Conservation (phyloP, 37 sponge, comb jelly and placozoan genomes). For the Ianthella basta region DNA sequence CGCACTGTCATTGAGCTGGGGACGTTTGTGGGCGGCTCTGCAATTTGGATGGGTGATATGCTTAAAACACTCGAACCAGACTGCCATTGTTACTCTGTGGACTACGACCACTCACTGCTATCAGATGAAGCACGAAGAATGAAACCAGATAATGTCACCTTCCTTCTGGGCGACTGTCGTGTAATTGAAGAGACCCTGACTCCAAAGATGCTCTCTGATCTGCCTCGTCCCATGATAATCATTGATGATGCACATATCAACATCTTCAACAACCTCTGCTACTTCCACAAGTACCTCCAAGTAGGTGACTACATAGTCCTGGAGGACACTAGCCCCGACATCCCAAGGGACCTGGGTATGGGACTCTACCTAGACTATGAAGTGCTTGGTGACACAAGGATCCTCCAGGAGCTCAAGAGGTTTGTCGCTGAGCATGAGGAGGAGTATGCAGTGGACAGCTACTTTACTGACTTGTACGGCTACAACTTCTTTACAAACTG, state of each 20-base stretch:
- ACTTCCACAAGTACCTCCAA: conserved; percentile 49
- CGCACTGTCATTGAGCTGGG: conserved; percentile 73
- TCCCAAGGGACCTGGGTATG: too few species aligned
- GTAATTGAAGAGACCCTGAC: conserved; percentile 57
- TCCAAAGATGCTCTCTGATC: conserved; percentile 13
- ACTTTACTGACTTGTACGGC: too few species aligned
- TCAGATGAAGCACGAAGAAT: conserved; percentile 15
- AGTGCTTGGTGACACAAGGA: too few species aligned
- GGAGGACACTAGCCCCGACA: conserved; percentile 40
- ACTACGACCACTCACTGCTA: conserved; percentile 54
- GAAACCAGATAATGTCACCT: conserved; percentile 55
- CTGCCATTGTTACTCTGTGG: conserved; percentile 45
- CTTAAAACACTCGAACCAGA: conserved; percentile 26
- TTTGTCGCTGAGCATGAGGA: too few species aligned
- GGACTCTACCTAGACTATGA: too few species aligned
- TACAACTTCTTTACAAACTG: too few species aligned
- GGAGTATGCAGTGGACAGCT: too few species aligned
- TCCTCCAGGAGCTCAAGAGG: too few species aligned
- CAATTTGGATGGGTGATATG: conserved; percentile 64
- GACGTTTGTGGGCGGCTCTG: conserved; percentile 54
- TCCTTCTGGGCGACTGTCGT: conserved; percentile 54
- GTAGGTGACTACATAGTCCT: conserved; percentile 63
- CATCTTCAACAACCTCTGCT: conserved; percentile 28
- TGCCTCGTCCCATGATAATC: conserved; percentile 59
- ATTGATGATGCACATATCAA: conserved; percentile 73